Evolutionary conservation across 2,888 invertebrate species (phyloP).

Genomic region (Lithophane socia): DNA sequence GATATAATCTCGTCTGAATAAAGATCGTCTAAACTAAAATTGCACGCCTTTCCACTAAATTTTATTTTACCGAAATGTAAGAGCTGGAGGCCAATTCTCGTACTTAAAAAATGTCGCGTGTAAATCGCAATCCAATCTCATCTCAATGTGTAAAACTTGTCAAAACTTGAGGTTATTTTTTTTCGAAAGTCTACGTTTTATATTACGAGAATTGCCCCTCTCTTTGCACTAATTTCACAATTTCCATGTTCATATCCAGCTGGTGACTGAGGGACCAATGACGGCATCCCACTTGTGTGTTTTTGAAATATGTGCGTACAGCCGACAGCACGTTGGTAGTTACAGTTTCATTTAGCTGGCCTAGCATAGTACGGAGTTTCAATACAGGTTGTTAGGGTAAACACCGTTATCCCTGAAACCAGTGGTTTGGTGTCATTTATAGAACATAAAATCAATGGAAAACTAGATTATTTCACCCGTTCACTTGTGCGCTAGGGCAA

Average conservation of each 20-base stretch:
- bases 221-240: neutral
- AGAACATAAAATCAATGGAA: too few relatives aligned
- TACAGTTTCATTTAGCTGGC: neutral
- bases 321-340: neutral
- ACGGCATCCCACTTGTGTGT: neutral
- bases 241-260: slow-evolving; percentile 1
- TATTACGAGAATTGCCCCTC: neutral
- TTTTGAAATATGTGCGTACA: neutral
- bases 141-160: neutral
- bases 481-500: too few relatives aligned
- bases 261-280: neutral
- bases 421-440: too few relatives aligned
- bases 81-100: neutral
- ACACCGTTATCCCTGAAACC: too few relatives aligned
- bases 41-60: neutral
- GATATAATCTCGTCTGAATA: neutral
- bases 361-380: neutral
- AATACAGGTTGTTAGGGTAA: too few relatives aligned
- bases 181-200: too few relatives aligned
- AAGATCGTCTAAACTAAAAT: slow-evolving; percentile 7
- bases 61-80: neutral
- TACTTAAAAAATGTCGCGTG: neutral
- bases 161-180: neutral
- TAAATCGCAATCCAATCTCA: neutral
- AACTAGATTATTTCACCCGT: too few relatives aligned